Base-by-base conservation (phyloP, 2,888 invertebrate species). In the Scaptomyza reducta region DNA sequence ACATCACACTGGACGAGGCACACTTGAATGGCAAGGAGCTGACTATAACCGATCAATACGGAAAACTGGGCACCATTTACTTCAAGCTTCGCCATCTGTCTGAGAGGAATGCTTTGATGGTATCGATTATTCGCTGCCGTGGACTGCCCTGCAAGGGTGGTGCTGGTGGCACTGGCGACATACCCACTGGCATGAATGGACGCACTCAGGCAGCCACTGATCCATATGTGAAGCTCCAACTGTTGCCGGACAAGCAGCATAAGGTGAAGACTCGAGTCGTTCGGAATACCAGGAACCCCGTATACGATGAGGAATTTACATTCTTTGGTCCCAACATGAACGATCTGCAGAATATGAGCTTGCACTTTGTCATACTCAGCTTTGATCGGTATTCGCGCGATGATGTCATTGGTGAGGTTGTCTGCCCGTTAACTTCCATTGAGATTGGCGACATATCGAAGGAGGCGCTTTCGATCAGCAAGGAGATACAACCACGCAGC, bases 271-370 rank as follows among this genome's bases (percentile, higher is more conserved):
- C 98, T 67, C 90, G 99, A 62, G 99, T 99, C 9, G 95, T 99
- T 40, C 95, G 99, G 76, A 98, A 99, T 91, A 99, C 99, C 46
- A 94, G 97, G 56, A 97, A 97, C 92, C 99, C 99, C 0, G 96
- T 97, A 1, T 99, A 99, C 92, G 99, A 99, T 89, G 99, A 99
- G 92, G 99, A 99, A 92, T 99, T 99, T 91, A 99, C 99, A 1
- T 99, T 99, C 94, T 99, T 98, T 91, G 99, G 99, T 58, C 94
- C 98, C 86, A 95, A 95, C 51, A 95, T 95, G 77, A 95, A 96
- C 89, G 98, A 98, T 92, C 93, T 98, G 65, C 94, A 96, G 90
- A 95, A 95, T 89, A 97, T 97, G 92, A 98, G 98, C 6, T 93
- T 98, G 55, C 98, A 98, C 93, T 98, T 98, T 91, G 97, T 97